These are phyloP conservation scores for Oreocharis arfaki DNA, from an alignment of 2,113 vertebrate genomes.

Conservation along the genomic window DNA sequence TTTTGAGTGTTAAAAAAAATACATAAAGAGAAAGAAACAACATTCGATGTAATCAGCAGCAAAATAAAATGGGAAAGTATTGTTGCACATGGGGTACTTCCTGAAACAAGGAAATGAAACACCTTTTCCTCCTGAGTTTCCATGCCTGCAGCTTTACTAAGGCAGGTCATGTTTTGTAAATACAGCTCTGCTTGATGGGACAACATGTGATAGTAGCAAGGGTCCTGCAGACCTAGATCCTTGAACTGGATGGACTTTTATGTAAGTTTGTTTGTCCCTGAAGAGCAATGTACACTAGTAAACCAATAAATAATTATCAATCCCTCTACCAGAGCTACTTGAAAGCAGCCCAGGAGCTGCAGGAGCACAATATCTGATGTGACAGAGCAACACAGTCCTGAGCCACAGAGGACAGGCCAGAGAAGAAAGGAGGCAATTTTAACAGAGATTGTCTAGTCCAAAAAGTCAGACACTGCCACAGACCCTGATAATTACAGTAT, in stretches of 20 bases:
- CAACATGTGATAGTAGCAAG: neutral
- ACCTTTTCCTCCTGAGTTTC: neutral
- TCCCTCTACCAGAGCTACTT: neutral
- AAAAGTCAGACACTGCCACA: neutral
- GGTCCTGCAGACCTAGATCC: neutral
- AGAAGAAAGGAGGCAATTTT: neutral
- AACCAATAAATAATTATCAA: neutral
- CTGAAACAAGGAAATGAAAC: slow-evolving; percentile 38
- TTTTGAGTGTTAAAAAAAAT: neutral
- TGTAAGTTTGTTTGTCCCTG: neutral
- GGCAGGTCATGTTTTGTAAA: slow-evolving; percentile 4
- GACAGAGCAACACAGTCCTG: neutral
- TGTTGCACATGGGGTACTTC: neutral
- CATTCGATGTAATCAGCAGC: neutral
- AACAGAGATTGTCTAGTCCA: neutral
- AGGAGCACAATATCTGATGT: neutral
- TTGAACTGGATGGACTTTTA: neutral
- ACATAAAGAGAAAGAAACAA: slow-evolving; percentile 2
- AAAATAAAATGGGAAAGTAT: neutral
- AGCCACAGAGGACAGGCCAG: neutral
- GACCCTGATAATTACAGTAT: neutral
- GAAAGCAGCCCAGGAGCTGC: neutral
- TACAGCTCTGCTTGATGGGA: neutral
- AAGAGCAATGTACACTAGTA: neutral
- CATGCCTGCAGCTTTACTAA: neutral